These are phyloP conservation scores for Urocolius indicus DNA, from an alignment of 2,113 vertebrate genomes.

Conservation along the genomic window DNA sequence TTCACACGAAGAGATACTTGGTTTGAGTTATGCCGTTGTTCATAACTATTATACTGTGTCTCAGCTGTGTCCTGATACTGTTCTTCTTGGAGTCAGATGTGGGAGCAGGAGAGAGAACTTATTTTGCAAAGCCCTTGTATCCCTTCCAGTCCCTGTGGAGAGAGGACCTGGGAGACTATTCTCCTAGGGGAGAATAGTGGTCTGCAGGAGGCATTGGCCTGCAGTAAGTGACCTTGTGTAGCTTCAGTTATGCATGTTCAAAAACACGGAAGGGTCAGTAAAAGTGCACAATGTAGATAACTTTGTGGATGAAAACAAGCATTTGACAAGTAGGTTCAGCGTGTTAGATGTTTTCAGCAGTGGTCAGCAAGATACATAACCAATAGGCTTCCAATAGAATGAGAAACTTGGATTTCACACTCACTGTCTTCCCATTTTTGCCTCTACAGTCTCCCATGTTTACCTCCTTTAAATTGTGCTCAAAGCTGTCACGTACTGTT, in stretches of 20 bases:
- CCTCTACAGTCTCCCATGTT: rapidly evolving
- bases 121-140: not conserved
- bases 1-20: not conserved
- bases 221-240: not conserved
- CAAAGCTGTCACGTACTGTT: not conserved
- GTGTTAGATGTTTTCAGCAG: not conserved
- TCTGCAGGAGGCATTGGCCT: not conserved
- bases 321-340: not conserved
- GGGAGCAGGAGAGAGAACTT: not conserved
- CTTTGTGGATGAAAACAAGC: not conserved
- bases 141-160: not conserved
- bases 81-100: not conserved
- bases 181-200: not conserved
- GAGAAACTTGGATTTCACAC: not conserved
- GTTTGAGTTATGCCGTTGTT: not conserved
- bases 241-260: not conserved
- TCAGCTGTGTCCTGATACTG: not conserved
- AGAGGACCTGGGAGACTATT: too few relatives aligned
- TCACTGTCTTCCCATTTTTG: not conserved
- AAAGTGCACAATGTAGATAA: not conserved
- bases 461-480: not conserved
- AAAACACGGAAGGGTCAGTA: not conserved
- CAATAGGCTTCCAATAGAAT: not conserved
- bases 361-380: not conserved
- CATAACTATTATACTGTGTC: not conserved